Base-by-base conservation (phyloP, 1,140 invertebrate genomes). In the Maniola jurtina region DNA sequence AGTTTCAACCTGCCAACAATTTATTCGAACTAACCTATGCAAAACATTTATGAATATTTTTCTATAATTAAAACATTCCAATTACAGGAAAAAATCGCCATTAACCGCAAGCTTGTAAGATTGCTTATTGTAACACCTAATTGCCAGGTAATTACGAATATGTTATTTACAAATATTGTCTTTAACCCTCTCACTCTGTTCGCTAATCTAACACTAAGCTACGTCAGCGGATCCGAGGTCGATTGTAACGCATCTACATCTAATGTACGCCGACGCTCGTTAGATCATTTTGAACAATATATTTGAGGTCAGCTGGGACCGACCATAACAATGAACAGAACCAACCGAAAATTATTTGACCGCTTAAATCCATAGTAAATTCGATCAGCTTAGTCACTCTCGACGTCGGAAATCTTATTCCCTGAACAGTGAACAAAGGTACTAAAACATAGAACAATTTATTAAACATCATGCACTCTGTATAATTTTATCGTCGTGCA, bases 81-180 rank as follows among this genome's bases (percentile, higher is more conserved):
- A 52, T 52, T 16, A 52, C 9, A 60, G 25, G 48, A n/a, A 1
- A 11, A 58, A 62, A 68, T 50, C 38, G 58, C 50, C 67, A 64
- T 69, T 64, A 64, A 61, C 33, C 57, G 57, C 62, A 33, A 64
- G 67, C 40, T 50, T 69, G 71, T 68, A 68, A 64, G 69, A 69
- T 50, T 70, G 69, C 74, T 73, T 80, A 84, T 73, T 86, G 84
- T 89, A 86, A 88, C 71, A 84, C 84, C 85, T 89, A 84, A 86
- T 79, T 76, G 75, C 69, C 83, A 89, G 84, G 84, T 84, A 73
- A 85, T 86, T 89, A 89, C 85, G 74, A 81, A 85, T 86, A 89
- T 81, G 80, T 87, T 90, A 89, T 89, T 85, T 91, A 91, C 90
- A 91, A 89, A 91, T 92, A 92, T 92, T 92, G 91, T 92, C 91